Evolutionary conservation across 2,113 vertebrate genomes (phyloP).

Genomic region (Lasiurus borealis): DNA sequence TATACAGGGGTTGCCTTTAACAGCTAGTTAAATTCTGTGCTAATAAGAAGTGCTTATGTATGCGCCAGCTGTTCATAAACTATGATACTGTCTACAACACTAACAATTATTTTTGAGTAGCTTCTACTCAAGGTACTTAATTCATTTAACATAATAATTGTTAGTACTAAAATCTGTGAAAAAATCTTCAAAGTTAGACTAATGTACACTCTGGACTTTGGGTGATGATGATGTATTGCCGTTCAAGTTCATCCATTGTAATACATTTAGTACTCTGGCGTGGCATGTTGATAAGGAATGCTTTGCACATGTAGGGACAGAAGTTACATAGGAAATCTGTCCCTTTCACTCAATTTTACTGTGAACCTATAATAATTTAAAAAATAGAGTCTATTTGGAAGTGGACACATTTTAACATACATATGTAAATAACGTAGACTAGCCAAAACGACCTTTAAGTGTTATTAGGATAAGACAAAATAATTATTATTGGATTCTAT

Average conservation of each 20-base stretch:
- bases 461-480: not conserved
- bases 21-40: not conserved
- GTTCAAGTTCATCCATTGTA: not conserved
- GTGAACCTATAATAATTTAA: not conserved
- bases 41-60: not conserved
- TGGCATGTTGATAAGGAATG: not conserved
- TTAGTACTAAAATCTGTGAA: not conserved
- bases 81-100: not conserved
- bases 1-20: not conserved
- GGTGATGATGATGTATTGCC: not conserved
- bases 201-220: not conserved
- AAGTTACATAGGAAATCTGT: not conserved
- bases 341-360: not conserved
- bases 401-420: not conserved
- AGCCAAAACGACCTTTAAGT: not conserved
- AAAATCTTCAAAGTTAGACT: not conserved
- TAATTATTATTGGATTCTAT: not conserved
- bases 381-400: not conserved
- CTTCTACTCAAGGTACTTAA: not conserved
- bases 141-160: not conserved
- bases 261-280: too few species aligned
- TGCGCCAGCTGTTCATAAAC: not conserved
- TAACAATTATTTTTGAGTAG: not conserved
- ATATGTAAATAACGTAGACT: not conserved
- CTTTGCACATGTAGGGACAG: accelerated